Conservation (phyloP, 2,113 vertebrate genomes). For the Meles meles region DNA sequence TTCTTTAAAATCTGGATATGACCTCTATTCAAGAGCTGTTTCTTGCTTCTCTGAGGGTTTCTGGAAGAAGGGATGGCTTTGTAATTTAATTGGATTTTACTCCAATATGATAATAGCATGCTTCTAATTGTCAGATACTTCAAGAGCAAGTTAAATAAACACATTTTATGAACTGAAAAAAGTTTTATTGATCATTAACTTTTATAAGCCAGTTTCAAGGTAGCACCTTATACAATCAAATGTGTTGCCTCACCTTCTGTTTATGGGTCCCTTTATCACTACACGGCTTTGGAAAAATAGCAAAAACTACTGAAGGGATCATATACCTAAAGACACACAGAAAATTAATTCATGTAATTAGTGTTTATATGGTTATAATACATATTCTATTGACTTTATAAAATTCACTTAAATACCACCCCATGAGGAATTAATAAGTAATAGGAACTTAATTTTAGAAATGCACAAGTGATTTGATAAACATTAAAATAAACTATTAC, state of each 20-base stretch:
- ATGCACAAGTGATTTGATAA: not conserved
- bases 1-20: conserved; percentile 12
- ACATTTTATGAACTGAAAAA: conserved; percentile 36
- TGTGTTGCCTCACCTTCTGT: not conserved
- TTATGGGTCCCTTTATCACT: conserved; percentile 6
- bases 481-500: not conserved
- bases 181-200: not conserved
- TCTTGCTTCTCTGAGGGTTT: not conserved
- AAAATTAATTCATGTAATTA: not conserved
- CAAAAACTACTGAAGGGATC: not conserved
- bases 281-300: not conserved
- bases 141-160: conserved; percentile 20
- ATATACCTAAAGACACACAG: not conserved
- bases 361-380: not conserved
- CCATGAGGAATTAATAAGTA: not conserved
- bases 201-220: conserved; percentile 30
- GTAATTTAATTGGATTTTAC: conserved; percentile 25
- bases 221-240: not conserved
- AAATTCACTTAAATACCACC: not conserved
- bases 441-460: conserved; percentile 8
- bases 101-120: not conserved
- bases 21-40: not conserved
- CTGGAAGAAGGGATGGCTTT: not conserved
- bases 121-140: conserved; percentile 32
- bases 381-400: not conserved